A percentile compares a stretch with the other conserved stretches of the same genome.
These are phyloP conservation scores for Latrodectus geometricus DNA, from an alignment of 1,140 invertebrate genomes.

Conservation along the genomic window DNA sequence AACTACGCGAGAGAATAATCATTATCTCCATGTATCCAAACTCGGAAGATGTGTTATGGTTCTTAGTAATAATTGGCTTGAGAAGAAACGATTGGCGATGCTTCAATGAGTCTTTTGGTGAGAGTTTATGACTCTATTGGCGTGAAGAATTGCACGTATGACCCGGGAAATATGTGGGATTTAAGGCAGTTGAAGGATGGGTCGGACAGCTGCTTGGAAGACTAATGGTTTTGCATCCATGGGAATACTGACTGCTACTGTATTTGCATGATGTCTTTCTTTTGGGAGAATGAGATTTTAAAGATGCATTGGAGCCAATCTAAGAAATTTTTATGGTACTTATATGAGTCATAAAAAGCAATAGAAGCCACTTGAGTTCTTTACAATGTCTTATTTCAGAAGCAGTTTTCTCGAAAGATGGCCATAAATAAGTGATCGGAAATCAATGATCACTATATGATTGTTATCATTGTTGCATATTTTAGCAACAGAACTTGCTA, in stretches of 20 bases:
- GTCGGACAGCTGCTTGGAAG: background rate
- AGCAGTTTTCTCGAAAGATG: background rate
- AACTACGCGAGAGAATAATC: background rate
- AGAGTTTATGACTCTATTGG: constrained; percentile 26
- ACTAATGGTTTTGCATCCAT: background rate
- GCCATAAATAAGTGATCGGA: background rate
- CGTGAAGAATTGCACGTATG: constrained; percentile 22
- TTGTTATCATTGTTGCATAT: background rate
- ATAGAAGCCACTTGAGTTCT: background rate
- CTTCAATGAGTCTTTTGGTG: constrained; percentile 19
- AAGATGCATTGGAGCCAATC: background rate
- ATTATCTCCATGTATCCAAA: background rate
- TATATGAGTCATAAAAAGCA: background rate
- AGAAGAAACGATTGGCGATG: constrained; percentile 14
- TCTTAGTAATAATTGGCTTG: background rate
- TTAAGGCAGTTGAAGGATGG: constrained; percentile 12
- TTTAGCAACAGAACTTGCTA: too few species aligned
- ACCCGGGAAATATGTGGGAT: background rate
- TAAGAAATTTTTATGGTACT: background rate
- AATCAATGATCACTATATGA: background rate
- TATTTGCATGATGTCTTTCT: constrained; percentile 2
- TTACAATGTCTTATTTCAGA: background rate
- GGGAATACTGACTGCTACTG: constrained; percentile 19
- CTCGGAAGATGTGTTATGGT: background rate
- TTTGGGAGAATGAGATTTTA: background rate